Base-by-base conservation (phyloP, 2,797 vertebrate genomes). In the Astyanax mexicanus region DNA sequence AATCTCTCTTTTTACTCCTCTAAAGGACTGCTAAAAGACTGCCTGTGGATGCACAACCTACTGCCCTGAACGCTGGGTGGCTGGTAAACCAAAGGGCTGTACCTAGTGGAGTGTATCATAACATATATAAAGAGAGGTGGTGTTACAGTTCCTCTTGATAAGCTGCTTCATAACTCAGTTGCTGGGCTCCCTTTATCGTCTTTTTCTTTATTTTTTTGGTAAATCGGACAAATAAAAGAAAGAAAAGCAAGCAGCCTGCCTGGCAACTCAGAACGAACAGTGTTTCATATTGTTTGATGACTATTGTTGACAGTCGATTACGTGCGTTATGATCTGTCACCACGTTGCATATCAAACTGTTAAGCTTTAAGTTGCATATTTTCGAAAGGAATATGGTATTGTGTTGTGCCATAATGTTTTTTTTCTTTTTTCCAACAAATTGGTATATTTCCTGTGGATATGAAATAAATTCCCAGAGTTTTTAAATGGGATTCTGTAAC, bases 391-490 rank as follows among this genome's bases (percentile, higher is more conserved):
- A 49, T 79, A 52, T 60, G 52, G 32, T 71, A 52, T 58, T 69
- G 77, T 81, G 35, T 47, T 72, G 78, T 79, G 80, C 62, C 70
- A 58, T 64, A 58, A 52, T 19, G 21, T 23, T 8, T 69, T n/a
- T n/a, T 74, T 77, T 40, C 77, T 61, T 45, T 65, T 57, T 58
- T 37, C 13, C 12, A 38, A n/a, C 61, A 42, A 76, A 62, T 45
- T 58, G 35, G 35, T 78, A 69, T 72, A 42, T 57, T 68, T 80
- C 44, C 27, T 17, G 35, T 69, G 58, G 58, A 71, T 79, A 71
- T 81, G 35, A n/a, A 67, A 73, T 74, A 72, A 64, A 83, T 68
- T 78, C 51, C 35, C 64, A 23, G 74, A 60, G 49, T 74, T 83
- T 66, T 76, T 60, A n/a, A 40, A 61, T n/a, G 44, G 23, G 45